Percentiles rank a stretch among this genome's conserved stretches.
Evolutionary conservation across 2,888 invertebrate genomes (phyloP).

Genomic region (Dilophus febrilis): DNA sequence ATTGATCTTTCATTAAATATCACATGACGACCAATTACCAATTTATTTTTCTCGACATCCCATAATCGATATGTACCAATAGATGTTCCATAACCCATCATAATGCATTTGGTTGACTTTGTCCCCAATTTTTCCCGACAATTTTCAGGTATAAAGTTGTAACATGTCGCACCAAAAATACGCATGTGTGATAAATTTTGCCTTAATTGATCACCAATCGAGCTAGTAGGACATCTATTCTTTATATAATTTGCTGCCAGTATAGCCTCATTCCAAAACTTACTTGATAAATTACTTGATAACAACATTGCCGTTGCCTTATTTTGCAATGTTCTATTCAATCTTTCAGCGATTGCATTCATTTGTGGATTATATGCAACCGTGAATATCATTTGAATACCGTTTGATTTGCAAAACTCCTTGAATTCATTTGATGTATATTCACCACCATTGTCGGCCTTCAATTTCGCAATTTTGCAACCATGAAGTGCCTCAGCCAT

Average conservation of each 20-base stretch:
- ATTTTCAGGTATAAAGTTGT: no score
- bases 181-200: no score
- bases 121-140: no score
- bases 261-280: conserved; percentile 2
- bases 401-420: not conserved
- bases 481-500: not conserved
- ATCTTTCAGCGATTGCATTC: conserved; percentile 5
- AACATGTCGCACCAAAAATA: no score
- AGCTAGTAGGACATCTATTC: not conserved
- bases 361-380: conserved; percentile 3
- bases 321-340: conserved; percentile 5
- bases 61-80: no score
- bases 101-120: no score
- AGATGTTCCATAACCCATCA: no score
- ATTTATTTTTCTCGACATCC: no score
- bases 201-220: no score
- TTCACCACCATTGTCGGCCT: conserved; percentile 5
- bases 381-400: not conserved
- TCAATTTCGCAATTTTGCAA: conserved; percentile 1
- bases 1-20: no score
- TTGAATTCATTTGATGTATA: conserved; percentile 4
- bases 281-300: not conserved
- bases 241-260: not conserved
- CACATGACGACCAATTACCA: no score
- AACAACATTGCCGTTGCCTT: conserved; percentile 2